phyloP scores from a whole-genome alignment of 2,888 invertebrate species.

The Hetaerina titia region DNA sequence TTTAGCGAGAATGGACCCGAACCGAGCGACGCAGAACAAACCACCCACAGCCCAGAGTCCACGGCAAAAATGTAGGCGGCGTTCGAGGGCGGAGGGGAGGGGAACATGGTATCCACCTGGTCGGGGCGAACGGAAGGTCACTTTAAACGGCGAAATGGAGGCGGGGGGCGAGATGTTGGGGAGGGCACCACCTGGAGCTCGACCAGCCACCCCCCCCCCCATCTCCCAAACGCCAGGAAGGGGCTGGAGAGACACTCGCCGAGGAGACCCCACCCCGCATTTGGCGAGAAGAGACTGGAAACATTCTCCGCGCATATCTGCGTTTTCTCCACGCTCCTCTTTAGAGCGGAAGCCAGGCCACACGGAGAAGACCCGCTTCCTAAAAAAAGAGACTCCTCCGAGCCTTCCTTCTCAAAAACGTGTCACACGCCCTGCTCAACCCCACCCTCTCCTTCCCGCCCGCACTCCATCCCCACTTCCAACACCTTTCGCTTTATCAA shows the following conservation, averaged over 20 bases:
- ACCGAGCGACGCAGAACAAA: too few species aligned
- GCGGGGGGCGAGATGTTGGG: neutral
- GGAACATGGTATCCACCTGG: too few species aligned
- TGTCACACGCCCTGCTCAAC: neutral
- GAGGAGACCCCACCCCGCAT: too few species aligned
- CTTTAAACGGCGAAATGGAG: neutral
- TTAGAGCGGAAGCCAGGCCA: conserved; percentile 14
- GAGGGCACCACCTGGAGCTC: neutral
- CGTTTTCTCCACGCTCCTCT: conserved; percentile 29
- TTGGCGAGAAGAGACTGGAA: neutral
- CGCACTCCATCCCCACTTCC: neutral
- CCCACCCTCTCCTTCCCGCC: neutral
- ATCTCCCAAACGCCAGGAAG: neutral
- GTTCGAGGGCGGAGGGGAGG: too few species aligned
- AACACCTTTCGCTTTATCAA: conserved; percentile 46
- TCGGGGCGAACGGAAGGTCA: neutral
- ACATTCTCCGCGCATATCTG: conserved; percentile 37
- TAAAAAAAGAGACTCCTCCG: neutral
- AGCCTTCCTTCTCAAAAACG: neutral
- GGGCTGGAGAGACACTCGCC: too few species aligned
- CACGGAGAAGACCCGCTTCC: neutral
- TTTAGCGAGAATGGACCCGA: too few species aligned
- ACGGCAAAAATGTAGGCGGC: too few species aligned
- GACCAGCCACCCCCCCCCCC: conserved; percentile 23
- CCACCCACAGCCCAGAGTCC: too few species aligned